Evolutionary conservation across 2,888 invertebrate genomes (phyloP).

Genomic region (Eupelmus urozonus): DNA sequence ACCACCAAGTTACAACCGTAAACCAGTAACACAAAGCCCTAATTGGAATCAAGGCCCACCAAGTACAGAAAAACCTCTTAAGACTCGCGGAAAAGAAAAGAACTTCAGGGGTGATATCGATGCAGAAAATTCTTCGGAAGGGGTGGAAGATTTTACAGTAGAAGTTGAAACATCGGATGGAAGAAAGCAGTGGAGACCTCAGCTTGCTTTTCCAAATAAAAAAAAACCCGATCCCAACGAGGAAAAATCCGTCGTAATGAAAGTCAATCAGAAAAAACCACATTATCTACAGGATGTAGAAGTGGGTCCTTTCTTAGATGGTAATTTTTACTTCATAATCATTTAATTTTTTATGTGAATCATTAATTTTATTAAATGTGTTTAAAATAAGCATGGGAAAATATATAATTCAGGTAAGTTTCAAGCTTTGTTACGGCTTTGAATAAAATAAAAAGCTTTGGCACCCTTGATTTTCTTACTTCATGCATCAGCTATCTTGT

Average conservation of each 20-base stretch:
- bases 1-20: background rate
- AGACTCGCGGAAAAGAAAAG: conserved; percentile 1
- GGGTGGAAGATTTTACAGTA: conserved; percentile 29
- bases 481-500: conserved; percentile 47
- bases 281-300: conserved; percentile 62
- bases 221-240: conserved; percentile 25
- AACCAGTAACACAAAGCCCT: background rate
- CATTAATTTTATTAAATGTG: background rate
- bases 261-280: conserved; percentile 62
- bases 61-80: too few species aligned
- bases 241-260: conserved; percentile 70
- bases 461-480: conserved; percentile 31
- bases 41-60: too few species aligned
- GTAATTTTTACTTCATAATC: conserved; percentile 61
- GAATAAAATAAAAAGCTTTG: conserved; percentile 14
- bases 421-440: conserved; percentile 29
- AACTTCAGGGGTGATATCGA: conserved; percentile 52
- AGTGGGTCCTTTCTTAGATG: conserved; percentile 64
- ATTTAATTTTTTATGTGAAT: background rate
- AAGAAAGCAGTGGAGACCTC: conserved; percentile 67
- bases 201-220: conserved; percentile 67
- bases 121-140: conserved; percentile 51
- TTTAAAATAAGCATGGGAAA: background rate
- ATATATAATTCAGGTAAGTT: conserved; percentile 27
- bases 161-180: conserved; percentile 44